Base-by-base conservation (phyloP, 2,888 invertebrate genomes). In the Leucophora obtusa region DNA sequence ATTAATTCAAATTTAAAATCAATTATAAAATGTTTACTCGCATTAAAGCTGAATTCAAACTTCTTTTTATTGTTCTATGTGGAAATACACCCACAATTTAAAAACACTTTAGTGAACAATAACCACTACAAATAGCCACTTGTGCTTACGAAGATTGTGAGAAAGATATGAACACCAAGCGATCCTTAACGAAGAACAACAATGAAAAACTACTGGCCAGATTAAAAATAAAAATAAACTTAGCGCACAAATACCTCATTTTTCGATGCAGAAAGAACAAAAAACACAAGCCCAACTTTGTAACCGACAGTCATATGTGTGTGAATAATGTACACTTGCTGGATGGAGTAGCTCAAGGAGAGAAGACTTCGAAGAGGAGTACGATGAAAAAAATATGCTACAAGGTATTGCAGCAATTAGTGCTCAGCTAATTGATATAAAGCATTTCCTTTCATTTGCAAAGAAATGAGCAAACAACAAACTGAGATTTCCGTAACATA, bases 341-440 rank as follows among this genome's bases (percentile, higher is more conserved):
- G 28, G 53, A 7, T 33, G 8, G 28, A 33, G 28, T 28, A 28
- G 43, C 21, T 47, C n/a, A 11, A 43, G 6, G 18, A 50, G 21
- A 17, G 38, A 54, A 65, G 15, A 21, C 10, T 38, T 47, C n/a
- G 43, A 47, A 54, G 50, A 8, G 7, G 63, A 72, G 53, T n/a
- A 63, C 15, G 43, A 51, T 43, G 28, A 1, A 66, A 38, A 35
- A 69, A 79, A 62, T 88, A 89, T 89, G 88, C 87, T 87, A 87
- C 88, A 86, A 87, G 87, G 89, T 87, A 90, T 89, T 87, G 89
- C 86, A 87, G 88, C 90, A 90, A 90, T 90, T 90, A 90, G 90
- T 89, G 89, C 85, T 86, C 87, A 87, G 85, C 90, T 90, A 90
- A 90, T 90, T 90, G 90, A 90, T 90, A 89, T 88, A 87, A 90